phyloP scores from a whole-genome alignment of 2,113 vertebrate genomes.

The Rana temporaria region DNA sequence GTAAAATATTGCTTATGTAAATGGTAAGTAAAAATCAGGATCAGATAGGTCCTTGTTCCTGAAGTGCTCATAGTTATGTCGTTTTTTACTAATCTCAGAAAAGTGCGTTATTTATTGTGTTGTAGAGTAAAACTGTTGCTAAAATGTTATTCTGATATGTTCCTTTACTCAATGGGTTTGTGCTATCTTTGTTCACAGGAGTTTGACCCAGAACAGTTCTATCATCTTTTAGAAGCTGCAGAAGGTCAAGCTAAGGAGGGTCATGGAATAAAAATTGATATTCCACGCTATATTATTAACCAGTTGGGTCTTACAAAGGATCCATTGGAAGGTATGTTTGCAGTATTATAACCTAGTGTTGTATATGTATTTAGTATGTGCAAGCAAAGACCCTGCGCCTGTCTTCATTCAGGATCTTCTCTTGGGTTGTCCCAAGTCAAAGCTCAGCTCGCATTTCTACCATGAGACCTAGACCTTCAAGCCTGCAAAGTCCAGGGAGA shows the following conservation, averaged over 20 bases:
- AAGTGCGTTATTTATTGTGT: background rate
- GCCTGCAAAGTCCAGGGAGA: too few relatives aligned
- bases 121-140: background rate
- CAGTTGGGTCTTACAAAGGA: conserved; percentile 92
- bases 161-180: background rate
- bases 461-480: too few relatives aligned
- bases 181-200: conserved; percentile 74
- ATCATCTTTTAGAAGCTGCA: conserved; percentile 92
- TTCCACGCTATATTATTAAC: conserved; percentile 93
- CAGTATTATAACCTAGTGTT: background rate
- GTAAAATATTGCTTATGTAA: too few relatives aligned
- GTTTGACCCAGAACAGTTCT: conserved; percentile 96
- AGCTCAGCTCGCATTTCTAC: too few relatives aligned
- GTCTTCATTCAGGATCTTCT: too few relatives aligned
- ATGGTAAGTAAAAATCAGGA: too few relatives aligned
- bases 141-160: background rate
- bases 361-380: too few relatives aligned
- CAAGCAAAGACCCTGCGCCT: too few relatives aligned
- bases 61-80: too few relatives aligned
- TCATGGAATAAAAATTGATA: conserved; percentile 92
- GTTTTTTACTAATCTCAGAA: too few relatives aligned
- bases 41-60: too few relatives aligned
- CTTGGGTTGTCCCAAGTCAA: too few relatives aligned
- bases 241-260: conserved; percentile 95
- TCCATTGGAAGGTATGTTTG: conserved; percentile 82